These are phyloP conservation scores for Ophioninae sp. DNA, from an alignment of 2,888 invertebrate species.

Conservation along the genomic window DNA sequence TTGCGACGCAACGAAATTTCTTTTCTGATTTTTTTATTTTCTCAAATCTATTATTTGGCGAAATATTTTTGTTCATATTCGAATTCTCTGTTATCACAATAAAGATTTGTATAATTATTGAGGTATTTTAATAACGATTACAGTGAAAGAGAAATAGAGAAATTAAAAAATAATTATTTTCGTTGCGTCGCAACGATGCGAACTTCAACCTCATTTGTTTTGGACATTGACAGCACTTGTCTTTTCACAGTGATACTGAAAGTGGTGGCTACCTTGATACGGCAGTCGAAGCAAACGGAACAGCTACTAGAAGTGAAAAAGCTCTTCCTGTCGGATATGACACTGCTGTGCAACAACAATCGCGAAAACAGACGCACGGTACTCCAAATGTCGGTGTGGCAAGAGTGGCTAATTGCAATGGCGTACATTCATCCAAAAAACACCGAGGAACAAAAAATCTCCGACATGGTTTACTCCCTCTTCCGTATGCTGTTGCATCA, in stretches of 20 bases:
- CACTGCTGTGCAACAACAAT: slow-evolving; percentile 97
- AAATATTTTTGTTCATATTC: too few species aligned
- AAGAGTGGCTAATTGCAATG: slow-evolving; percentile 99
- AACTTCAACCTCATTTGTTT: too few species aligned
- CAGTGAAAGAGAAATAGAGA: too few species aligned
- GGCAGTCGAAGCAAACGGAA: slow-evolving; percentile 97
- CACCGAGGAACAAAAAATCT: slow-evolving; percentile 96
- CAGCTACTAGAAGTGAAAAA: slow-evolving; percentile 96
- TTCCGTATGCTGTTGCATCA: slow-evolving; percentile 99
- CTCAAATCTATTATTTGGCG: too few species aligned
- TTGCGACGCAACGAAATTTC: too few species aligned
- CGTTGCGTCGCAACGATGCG: too few species aligned
- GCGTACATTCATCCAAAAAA: slow-evolving; percentile 98
- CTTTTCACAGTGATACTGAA: slow-evolving; percentile 94
- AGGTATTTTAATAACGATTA: too few species aligned
- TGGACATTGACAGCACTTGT: background rate
- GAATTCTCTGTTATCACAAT: too few species aligned
- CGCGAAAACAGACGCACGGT: slow-evolving; percentile 98
- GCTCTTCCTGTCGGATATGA: slow-evolving; percentile 98
- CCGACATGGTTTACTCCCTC: slow-evolving; percentile 98
- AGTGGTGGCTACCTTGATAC: slow-evolving; percentile 97
- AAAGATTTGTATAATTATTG: too few species aligned
- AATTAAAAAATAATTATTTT: too few species aligned
- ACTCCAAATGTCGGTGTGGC: slow-evolving; percentile 99
- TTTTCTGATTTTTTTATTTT: too few species aligned